Percentiles rank a stretch among this genome's conserved stretches.
Conservation (phyloP, 2,888 invertebrate species). For the Toxonevra muliebris region DNA sequence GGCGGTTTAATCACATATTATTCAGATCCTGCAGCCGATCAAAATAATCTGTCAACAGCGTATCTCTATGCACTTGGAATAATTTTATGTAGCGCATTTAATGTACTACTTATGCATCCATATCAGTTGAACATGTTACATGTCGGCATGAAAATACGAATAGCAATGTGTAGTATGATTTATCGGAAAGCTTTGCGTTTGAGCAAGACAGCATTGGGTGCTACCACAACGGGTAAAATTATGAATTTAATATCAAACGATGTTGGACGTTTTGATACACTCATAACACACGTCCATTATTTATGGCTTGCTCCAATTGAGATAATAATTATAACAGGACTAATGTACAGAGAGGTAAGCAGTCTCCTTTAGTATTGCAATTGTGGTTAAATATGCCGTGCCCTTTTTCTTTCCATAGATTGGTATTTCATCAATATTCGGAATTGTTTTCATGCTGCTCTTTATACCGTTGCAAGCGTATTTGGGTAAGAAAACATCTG, state of each 20-base stretch:
- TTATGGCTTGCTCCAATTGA: constrained; percentile 90
- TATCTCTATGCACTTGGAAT: constrained; percentile 80
- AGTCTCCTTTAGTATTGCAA: neutral
- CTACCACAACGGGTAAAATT: constrained; percentile 78
- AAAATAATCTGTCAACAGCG: constrained; percentile 66
- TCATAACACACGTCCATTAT: constrained; percentile 87
- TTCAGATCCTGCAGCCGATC: constrained; percentile 37
- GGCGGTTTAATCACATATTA: constrained; percentile 73
- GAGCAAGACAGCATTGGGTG: constrained; percentile 76
- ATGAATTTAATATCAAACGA: constrained; percentile 97
- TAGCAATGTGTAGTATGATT: constrained; percentile 74
- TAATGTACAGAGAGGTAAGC: constrained; percentile 69
- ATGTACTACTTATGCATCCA: constrained; percentile 82
- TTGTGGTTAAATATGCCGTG: neutral
- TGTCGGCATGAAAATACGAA: constrained; percentile 74
- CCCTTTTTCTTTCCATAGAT: constrained; percentile 62
- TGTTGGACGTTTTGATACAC: constrained; percentile 73
- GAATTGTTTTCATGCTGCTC: constrained; percentile 69
- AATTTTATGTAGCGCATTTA: constrained; percentile 75
- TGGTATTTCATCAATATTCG: constrained; percentile 68
- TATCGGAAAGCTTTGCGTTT: constrained; percentile 74
- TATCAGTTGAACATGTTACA: constrained; percentile 80
- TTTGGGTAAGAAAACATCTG: constrained; percentile 80
- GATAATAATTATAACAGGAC: constrained; percentile 78
- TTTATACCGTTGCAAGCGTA: constrained; percentile 80